These are phyloP conservation scores for Acanthacorydalis orientalis DNA, from an alignment of 2,888 invertebrate species.

Conservation along the genomic window DNA sequence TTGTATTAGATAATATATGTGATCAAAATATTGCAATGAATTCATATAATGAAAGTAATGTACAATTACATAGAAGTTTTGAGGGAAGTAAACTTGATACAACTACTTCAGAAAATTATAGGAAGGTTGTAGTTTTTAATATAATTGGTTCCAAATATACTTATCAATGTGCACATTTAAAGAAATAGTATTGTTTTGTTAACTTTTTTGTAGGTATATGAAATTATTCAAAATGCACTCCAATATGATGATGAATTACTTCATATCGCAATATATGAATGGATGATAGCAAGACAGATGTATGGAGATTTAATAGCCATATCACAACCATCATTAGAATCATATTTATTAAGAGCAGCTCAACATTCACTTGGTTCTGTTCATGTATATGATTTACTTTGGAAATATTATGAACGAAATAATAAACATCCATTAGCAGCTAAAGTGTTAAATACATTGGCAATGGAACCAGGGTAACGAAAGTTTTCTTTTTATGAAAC, in stretches of 20 bases:
- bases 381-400: slow-evolving; percentile 62
- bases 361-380: slow-evolving; percentile 39
- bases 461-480: slow-evolving; percentile 49
- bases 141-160: no score
- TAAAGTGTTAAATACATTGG: slow-evolving; percentile 71
- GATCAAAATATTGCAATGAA: background rate
- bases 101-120: no score
- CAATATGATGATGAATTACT: slow-evolving; percentile 69
- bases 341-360: slow-evolving; percentile 47
- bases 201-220: slow-evolving; percentile 28
- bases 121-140: no score
- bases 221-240: slow-evolving; percentile 48
- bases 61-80: no score
- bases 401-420: slow-evolving; percentile 91
- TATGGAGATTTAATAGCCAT: slow-evolving; percentile 50
- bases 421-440: slow-evolving; percentile 88
- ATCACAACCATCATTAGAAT: slow-evolving; percentile 55
- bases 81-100: no score
- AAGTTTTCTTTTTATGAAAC: slow-evolving; percentile 2
- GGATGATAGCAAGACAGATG: slow-evolving; percentile 69
- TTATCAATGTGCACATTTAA: background rate
- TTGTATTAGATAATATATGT: slow-evolving; percentile 54
- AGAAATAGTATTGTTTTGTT: background rate
- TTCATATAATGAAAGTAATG: no score
- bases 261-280: slow-evolving; percentile 83